phyloP scores from a whole-genome alignment of 2,113 vertebrate species.

The Prinia subflava region DNA sequence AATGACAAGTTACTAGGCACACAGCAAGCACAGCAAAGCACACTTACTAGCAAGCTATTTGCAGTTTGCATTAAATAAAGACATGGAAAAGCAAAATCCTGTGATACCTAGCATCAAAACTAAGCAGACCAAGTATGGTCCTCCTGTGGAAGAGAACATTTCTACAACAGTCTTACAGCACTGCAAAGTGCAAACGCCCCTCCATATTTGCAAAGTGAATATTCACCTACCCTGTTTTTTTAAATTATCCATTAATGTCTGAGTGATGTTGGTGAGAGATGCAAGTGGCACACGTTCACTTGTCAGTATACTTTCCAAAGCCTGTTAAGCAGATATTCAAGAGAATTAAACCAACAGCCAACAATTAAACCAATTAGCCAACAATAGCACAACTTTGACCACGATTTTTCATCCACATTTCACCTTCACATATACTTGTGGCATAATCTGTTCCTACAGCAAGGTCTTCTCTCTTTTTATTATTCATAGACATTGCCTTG shows the following conservation, averaged over 20 bases:
- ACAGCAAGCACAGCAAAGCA: background rate
- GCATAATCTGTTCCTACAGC: background rate
- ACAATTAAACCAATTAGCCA: background rate
- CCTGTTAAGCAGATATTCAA: slow-evolving; percentile 71
- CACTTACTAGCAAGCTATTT: background rate
- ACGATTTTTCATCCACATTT: background rate
- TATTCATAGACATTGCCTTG: background rate
- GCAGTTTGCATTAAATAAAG: background rate
- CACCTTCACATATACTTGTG: background rate
- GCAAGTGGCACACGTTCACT: slow-evolving; percentile 83
- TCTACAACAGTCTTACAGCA: background rate
- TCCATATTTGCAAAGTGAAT: background rate
- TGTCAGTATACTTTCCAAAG: slow-evolving; percentile 87
- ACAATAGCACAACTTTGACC: background rate
- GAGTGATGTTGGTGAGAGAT: slow-evolving; percentile 82
- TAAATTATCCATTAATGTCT: slow-evolving; percentile 80
- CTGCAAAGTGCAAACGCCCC: background rate
- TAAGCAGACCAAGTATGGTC: background rate
- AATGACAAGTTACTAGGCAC: background rate
- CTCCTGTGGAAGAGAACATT: background rate
- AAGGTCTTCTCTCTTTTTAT: background rate
- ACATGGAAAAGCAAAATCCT: background rate
- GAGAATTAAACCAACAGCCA: background rate
- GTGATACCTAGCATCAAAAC: background rate
- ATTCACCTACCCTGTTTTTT: slow-evolving; percentile 82